Conservation (phyloP, 1,140 invertebrate genomes). For the Nilaparvata lugens region DNA sequence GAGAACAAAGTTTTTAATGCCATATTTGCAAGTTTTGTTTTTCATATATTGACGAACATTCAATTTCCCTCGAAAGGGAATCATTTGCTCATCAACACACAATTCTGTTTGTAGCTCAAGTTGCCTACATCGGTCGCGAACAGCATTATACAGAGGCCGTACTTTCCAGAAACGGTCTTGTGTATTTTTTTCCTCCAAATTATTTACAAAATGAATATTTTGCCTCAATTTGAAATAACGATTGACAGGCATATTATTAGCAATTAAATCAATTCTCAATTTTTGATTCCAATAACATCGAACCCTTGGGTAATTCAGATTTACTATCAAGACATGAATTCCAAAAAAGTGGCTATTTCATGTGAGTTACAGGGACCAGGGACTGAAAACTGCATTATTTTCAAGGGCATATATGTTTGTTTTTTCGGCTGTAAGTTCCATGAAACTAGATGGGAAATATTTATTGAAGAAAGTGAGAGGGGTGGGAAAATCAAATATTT, state of each 20-base stretch:
- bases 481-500: not conserved
- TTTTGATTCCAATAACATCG: conserved; percentile 10
- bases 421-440: not conserved
- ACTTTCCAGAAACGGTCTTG: conserved; percentile 12
- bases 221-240: conserved; percentile 7
- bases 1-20: conserved; percentile 15
- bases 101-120: conserved; percentile 4
- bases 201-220: conserved; percentile 4
- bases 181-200: not conserved
- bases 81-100: conserved; percentile 16
- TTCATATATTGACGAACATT: conserved; percentile 1
- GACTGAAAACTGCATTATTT: not conserved
- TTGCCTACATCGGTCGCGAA: not conserved
- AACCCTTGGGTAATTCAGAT: conserved; percentile 8
- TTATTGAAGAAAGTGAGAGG: conserved; percentile 1
- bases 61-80: conserved; percentile 12
- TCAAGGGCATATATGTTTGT: conserved; percentile 1
- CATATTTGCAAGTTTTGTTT: conserved; percentile 12
- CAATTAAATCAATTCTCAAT: conserved; percentile 10
- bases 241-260: conserved; percentile 7
- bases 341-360: conserved; percentile 4
- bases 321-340: conserved; percentile 10
- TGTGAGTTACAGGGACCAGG: not conserved
- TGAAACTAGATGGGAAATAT: not conserved
- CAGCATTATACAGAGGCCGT: conserved; percentile 7